Conservation (phyloP, 1,140 invertebrate species). For the Hyles euphorbiae region DNA sequence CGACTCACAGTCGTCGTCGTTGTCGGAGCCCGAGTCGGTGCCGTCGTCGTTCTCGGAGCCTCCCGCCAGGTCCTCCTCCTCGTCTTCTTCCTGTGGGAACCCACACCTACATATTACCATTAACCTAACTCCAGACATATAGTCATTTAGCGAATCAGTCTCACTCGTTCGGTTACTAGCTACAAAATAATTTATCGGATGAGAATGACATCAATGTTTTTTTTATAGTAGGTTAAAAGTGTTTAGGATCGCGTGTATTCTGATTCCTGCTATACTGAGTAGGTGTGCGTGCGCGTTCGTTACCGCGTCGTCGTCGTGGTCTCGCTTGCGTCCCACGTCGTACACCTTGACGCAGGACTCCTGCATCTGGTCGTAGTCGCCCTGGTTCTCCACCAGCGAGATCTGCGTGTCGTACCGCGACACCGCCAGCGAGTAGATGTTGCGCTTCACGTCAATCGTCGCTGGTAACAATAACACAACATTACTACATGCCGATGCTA, state of each 20-base stretch:
- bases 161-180: no score
- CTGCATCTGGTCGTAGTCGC: conserved; percentile 84
- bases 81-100: conserved; percentile 77
- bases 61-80: conserved; percentile 80
- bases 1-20: conserved; percentile 58
- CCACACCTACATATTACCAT: neutral
- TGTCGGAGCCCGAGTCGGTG: conserved; percentile 70
- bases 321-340: conserved; percentile 84
- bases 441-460: conserved; percentile 92
- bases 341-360: conserved; percentile 90
- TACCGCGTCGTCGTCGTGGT: conserved; percentile 85
- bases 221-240: neutral
- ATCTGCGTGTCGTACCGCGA: conserved; percentile 87
- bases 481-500: no score
- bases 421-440: conserved; percentile 84
- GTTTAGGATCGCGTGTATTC: neutral
- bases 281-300: conserved; percentile 14
- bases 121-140: neutral
- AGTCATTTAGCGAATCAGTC: no score
- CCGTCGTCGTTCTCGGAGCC: conserved; percentile 76
- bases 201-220: neutral
- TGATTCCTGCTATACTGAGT: neutral
- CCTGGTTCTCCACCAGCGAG: conserved; percentile 88
- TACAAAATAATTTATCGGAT: no score
- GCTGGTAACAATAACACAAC: conserved; percentile 71